These are phyloP conservation scores for Ornithorhynchus anatinus DNA, from an alignment of 2,113 vertebrate genomes.

Conservation along the genomic window DNA sequence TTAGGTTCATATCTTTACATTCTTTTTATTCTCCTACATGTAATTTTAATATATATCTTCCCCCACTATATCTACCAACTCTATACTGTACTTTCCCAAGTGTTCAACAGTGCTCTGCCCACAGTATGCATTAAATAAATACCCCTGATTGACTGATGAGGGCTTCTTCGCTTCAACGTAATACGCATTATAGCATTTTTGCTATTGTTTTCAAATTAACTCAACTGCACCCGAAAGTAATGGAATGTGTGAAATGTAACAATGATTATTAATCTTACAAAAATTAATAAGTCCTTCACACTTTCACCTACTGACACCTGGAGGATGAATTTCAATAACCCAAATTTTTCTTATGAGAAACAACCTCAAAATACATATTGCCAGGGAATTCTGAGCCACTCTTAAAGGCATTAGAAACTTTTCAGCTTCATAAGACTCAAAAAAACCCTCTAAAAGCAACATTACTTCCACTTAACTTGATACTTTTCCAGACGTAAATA, in stretches of 20 bases:
- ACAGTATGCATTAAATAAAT: no score
- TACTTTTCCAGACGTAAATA: background rate
- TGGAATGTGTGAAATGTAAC: background rate
- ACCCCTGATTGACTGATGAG: no score
- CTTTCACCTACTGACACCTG: background rate
- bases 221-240: background rate
- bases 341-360: background rate
- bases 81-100: no score
- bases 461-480: background rate
- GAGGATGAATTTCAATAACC: background rate
- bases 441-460: background rate
- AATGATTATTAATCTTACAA: constrained; percentile 12
- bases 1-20: no score
- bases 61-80: no score
- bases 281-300: background rate
- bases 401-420: background rate
- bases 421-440: background rate
- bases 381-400: background rate
- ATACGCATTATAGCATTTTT: background rate
- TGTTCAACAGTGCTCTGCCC: no score
- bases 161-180: background rate
- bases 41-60: no score
- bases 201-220: background rate
- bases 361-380: background rate
- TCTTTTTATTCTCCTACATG: no score